Percentiles rank a stretch among this genome's conserved stretches.
Conservation (phyloP, 2,888 invertebrate genomes). For the Ischnura elegans region DNA sequence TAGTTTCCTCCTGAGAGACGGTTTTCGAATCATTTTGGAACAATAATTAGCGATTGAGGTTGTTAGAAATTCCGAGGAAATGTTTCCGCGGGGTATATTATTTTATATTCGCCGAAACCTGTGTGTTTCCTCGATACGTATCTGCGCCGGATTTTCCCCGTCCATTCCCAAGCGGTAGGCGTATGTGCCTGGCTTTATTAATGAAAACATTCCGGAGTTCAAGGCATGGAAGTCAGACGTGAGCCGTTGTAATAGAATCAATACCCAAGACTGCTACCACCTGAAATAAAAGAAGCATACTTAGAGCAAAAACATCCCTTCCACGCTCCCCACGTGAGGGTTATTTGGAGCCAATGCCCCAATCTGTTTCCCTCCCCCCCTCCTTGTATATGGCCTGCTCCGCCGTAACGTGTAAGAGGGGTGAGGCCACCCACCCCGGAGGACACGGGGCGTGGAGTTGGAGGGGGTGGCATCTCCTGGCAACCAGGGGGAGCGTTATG, state of each 20-base stretch:
- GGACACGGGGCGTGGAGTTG: neutral
- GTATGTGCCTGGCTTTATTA: neutral
- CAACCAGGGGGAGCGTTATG: conserved; percentile 41
- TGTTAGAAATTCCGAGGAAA: neutral
- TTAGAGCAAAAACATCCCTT: conserved; percentile 52
- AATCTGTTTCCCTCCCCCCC: neutral
- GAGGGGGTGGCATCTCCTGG: conserved; percentile 23
- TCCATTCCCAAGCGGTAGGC: neutral
- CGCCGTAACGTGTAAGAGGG: neutral
- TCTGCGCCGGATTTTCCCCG: neutral
- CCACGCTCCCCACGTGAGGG: neutral
- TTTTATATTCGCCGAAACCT: neutral
- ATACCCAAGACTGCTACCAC: conserved; percentile 38
- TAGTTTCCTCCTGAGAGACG: too few species aligned
- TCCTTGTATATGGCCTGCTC: neutral
- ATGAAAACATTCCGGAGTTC: neutral
- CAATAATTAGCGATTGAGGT: neutral
- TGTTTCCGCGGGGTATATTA: neutral
- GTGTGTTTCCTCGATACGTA: neutral
- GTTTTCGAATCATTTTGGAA: neutral
- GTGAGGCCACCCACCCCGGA: neutral
- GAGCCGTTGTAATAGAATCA: conserved; percentile 44
- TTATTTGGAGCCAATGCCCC: conserved; percentile 6
- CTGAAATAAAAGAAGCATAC: conserved; percentile 50
- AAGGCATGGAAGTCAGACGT: neutral